Evolutionary conservation across 2,113 vertebrate genomes (phyloP).

Genomic region (Coryphaenoides rupestris): DNA sequence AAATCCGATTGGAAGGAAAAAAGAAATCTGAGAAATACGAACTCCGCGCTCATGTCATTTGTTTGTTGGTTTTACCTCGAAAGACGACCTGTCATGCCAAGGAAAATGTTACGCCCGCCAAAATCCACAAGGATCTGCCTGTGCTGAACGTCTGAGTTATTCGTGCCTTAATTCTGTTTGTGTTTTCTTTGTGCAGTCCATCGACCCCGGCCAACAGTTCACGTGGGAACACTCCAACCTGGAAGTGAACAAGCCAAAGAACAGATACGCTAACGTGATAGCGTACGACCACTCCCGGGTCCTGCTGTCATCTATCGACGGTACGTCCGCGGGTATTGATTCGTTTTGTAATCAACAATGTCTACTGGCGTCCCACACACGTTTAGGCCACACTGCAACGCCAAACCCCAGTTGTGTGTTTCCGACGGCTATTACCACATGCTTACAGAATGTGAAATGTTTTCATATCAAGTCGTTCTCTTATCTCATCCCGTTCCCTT

Average conservation of each 20-base stretch:
- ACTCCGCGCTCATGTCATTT: not conserved
- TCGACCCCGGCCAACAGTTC: slow-evolving; percentile 97
- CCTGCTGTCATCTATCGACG: slow-evolving; percentile 92
- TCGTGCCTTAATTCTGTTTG: slow-evolving; percentile 34
- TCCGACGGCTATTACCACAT: too few relatives aligned
- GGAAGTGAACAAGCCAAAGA: slow-evolving; percentile 99
- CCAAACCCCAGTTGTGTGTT: too few relatives aligned
- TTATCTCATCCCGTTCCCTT: too few relatives aligned
- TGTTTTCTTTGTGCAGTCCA: slow-evolving; percentile 79
- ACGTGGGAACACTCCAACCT: slow-evolving; percentile 98
- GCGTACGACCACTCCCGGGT: slow-evolving; percentile 97
- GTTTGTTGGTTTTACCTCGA: too few relatives aligned
- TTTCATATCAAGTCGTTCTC: too few relatives aligned
- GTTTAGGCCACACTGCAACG: too few relatives aligned
- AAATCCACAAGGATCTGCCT: too few relatives aligned
- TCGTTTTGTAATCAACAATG: not conserved
- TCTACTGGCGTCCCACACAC: too few relatives aligned
- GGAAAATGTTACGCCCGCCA: too few relatives aligned
- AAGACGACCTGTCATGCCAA: too few relatives aligned
- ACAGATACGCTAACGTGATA: slow-evolving; percentile 98
- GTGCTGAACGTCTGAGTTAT: not conserved
- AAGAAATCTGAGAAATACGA: not conserved
- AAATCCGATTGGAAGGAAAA: not conserved
- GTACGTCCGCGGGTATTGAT: slow-evolving; percentile 66
- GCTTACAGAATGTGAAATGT: too few relatives aligned